phyloP scores from a whole-genome alignment of 2,888 invertebrate genomes.

The Caenorhabditis doughertyi region DNA sequence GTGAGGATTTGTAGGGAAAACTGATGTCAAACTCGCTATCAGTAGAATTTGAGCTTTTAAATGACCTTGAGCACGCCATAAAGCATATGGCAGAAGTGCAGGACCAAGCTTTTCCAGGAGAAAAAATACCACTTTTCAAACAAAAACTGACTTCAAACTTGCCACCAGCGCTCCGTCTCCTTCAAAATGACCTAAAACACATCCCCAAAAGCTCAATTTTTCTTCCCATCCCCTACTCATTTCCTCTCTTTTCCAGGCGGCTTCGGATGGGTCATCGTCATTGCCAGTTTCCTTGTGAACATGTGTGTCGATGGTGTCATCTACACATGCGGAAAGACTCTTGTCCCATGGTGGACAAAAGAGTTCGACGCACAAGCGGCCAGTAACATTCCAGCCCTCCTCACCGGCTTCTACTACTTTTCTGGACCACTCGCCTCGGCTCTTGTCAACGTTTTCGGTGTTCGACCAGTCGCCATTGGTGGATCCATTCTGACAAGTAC shows the following conservation, averaged over 20 bases:
- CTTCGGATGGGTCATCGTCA: conserved; percentile 95
- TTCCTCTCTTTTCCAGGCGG: conserved; percentile 85
- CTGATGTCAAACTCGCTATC: too few species aligned
- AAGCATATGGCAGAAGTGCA: too few species aligned
- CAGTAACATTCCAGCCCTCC: conserved; percentile 94
- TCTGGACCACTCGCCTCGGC: conserved; percentile 96
- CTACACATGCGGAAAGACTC: conserved; percentile 83
- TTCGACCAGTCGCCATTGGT: conserved; percentile 91
- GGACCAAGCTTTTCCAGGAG: too few species aligned
- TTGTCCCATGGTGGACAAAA: conserved; percentile 82
- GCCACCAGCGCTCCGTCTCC: too few species aligned
- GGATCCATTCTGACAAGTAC: conserved; percentile 88
- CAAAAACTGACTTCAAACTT: too few species aligned
- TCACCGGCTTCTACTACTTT: conserved; percentile 95
- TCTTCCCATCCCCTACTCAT: too few species aligned
- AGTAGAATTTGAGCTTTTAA: too few species aligned
- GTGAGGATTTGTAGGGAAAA: too few species aligned
- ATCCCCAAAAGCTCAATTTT: too few species aligned
- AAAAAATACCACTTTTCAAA: too few species aligned
- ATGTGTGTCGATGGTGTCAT: conserved; percentile 93
- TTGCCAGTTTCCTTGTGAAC: conserved; percentile 97
- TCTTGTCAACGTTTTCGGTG: conserved; percentile 95
- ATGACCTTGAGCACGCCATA: too few species aligned
- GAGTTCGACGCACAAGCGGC: conserved; percentile 85
- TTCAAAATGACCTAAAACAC: too few species aligned